Percentiles rank a stretch among this genome's conserved stretches.
These are phyloP conservation scores for Phaethornis superciliosus DNA, from an alignment of 2,113 vertebrate genomes.

Conservation along the genomic window DNA sequence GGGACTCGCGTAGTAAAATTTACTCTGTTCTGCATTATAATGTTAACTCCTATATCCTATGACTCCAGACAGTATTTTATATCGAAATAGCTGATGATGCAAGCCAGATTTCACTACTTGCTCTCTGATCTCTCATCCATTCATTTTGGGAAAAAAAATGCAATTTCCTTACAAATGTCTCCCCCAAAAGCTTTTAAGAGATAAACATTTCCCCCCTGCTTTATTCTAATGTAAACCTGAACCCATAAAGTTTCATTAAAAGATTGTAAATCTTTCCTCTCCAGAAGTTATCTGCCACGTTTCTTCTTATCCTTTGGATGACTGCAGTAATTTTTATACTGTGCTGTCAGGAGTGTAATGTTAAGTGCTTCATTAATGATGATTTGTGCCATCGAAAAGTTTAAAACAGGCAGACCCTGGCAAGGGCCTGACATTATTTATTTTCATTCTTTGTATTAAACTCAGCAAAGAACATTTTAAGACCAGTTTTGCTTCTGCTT, in stretches of 20 bases:
- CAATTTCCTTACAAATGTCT: constrained; percentile 10
- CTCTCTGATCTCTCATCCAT: constrained; percentile 28
- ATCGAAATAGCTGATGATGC: constrained; percentile 17
- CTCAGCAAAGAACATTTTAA: constrained; percentile 62
- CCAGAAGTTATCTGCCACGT: constrained; percentile 55
- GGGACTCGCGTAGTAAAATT: background rate
- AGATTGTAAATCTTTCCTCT: constrained; percentile 59
- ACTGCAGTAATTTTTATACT: constrained; percentile 71
- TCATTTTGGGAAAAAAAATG: background rate
- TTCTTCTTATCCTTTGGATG: constrained; percentile 71
- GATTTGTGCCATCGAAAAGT: constrained; percentile 72
- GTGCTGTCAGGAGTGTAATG: constrained; percentile 71
- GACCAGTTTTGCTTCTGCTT: constrained; percentile 66
- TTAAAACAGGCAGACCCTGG: constrained; percentile 74
- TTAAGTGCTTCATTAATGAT: constrained; percentile 80
- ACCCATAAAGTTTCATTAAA: constrained; percentile 61
- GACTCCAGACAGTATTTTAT: background rate
- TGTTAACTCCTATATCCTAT: background rate
- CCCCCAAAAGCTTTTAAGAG: constrained; percentile 41
- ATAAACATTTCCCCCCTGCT: background rate
- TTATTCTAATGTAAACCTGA: constrained; percentile 57
- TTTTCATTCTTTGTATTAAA: constrained; percentile 72
- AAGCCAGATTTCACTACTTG: background rate
- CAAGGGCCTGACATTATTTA: constrained; percentile 72
- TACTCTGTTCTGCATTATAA: background rate